Evolutionary conservation across 2,113 vertebrate genomes (phyloP), one percentile per base, ranked within the genome.

Genomic region (Hypomesus transpacificus): DNA sequence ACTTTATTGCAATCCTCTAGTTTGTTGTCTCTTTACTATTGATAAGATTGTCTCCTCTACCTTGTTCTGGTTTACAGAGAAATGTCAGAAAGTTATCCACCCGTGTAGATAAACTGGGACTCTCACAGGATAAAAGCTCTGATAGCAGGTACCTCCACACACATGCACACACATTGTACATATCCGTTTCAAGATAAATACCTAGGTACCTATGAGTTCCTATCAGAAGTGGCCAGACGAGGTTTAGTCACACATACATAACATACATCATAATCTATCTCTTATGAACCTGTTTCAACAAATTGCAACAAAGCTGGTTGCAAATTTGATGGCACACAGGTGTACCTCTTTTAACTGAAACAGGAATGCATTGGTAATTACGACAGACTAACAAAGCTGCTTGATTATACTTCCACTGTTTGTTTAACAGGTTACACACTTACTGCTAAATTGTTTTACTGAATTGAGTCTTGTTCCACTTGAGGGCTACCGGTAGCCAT

Each of bases 71-170:
- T 65, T 22, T 14, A 24, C 75, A 90, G 80, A 88, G 84, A 81
- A 70, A 56, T 74, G 71, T 78, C 69, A 87, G 81, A 82, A 90
- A 86, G 83, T 76, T 83, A 79, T 84, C 74, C 78, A 87, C 76
- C 78, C 84, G 76, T 57, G 75, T 77, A 63, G 88, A 87, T 75
- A 87, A 81, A 82, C 81, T 71, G 81, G 80, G 83, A 82, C 78
- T 84, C 71, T 88, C 70, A 86, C 86, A 80, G 80, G 86, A 87
- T 75, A 86, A 73, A 81, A 86, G 71, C 80, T 74, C 75, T 81
- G 84, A 84, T 78, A 83, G 83, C 86, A 91, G 90, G 90, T 92
- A 53, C 53, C 5, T 31, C 18, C 28, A 51, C 63, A 52, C 18
- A 39, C 24, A 68, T 57, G 52, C 66, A 56, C 20, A 63, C 52